A percentile compares a stretch with the other conserved stretches of the same genome.
phyloP scores from a whole-genome alignment of 2,113 vertebrate species.

The Lagopus muta region DNA sequence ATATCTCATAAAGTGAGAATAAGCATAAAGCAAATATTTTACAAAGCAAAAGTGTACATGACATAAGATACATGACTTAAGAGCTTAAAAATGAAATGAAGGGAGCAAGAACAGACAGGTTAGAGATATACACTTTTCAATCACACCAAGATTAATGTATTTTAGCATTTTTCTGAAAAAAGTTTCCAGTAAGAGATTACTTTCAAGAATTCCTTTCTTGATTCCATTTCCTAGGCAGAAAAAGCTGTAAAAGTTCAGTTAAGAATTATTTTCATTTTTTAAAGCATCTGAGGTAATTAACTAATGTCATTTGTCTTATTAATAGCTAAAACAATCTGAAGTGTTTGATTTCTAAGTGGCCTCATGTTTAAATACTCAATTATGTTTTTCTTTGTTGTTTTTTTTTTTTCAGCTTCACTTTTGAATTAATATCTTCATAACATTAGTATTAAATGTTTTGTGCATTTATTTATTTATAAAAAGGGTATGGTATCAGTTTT shows the following conservation, averaged over 20 bases:
- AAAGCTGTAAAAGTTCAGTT: not conserved
- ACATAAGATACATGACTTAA: too few species aligned
- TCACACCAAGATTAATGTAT: too few species aligned
- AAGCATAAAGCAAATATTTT: too few species aligned
- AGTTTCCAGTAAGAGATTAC: too few species aligned
- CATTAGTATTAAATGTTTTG: not conserved
- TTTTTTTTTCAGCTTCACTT: not conserved
- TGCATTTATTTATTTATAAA: not conserved
- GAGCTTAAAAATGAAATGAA: too few species aligned
- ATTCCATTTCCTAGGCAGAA: not conserved
- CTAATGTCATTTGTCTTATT: not conserved
- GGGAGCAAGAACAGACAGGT: too few species aligned
- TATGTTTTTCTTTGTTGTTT: fast-evolving
- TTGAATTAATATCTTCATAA: not conserved
- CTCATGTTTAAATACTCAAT: not conserved
- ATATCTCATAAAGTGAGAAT: too few species aligned
- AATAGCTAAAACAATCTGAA: not conserved
- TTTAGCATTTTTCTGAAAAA: too few species aligned
- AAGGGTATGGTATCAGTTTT: not conserved
- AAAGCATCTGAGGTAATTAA: not conserved
- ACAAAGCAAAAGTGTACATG: too few species aligned
- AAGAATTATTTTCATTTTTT: not conserved
- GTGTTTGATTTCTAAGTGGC: not conserved
- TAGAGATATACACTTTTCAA: too few species aligned
- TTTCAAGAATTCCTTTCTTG: too few species aligned